Conservation (phyloP, 2,888 invertebrate genomes). For the Zele albiditarsus region DNA sequence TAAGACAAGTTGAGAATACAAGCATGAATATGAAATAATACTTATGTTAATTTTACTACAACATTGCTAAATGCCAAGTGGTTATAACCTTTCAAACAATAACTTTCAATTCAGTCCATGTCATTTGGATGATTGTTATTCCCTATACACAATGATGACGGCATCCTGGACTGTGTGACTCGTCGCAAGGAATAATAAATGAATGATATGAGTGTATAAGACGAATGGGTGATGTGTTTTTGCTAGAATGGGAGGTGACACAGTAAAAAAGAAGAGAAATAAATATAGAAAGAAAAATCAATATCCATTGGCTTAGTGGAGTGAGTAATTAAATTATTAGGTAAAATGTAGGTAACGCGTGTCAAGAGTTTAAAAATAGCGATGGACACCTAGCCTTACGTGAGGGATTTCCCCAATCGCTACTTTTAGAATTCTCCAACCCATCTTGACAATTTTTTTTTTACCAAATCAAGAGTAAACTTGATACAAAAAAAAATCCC, state of each 20-base stretch:
- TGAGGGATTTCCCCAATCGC: not conserved
- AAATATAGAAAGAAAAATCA: not conserved
- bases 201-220: not conserved
- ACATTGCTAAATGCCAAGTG: not conserved
- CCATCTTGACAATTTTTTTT: not conserved
- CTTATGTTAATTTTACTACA: not conserved
- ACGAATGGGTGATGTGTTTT: not conserved
- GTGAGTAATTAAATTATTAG: not conserved
- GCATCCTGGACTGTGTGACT: not conserved
- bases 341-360: too few species aligned
- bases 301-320: not conserved
- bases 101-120: slow-evolving; percentile 11
- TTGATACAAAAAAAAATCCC: not conserved
- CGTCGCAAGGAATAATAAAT: not conserved
- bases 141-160: slow-evolving; percentile 5
- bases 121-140: not conserved
- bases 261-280: not conserved
- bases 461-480: not conserved
- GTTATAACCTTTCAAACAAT: not conserved
- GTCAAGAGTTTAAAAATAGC: not conserved
- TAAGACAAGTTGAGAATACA: not conserved
- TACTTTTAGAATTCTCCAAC: not conserved
- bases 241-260: not conserved
- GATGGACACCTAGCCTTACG: not conserved
- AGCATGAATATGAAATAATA: not conserved